Evolutionary conservation across 2,888 invertebrate species (phyloP).

Genomic region (Chloromyia formosa): DNA sequence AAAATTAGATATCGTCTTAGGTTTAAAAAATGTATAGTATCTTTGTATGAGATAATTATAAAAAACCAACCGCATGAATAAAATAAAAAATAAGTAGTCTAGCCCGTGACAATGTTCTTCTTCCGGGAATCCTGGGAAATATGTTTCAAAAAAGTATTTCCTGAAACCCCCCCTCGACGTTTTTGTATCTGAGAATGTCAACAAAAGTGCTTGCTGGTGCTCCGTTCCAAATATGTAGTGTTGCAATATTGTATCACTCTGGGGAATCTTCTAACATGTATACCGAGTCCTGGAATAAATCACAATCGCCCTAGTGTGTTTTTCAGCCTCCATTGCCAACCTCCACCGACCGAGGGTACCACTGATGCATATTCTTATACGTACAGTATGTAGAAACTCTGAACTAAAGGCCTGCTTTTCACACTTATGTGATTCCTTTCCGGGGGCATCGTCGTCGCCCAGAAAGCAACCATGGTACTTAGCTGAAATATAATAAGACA

Average conservation of each 20-base stretch:
- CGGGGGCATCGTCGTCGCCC: conserved; percentile 12
- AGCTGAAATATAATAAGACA: conserved; percentile 59
- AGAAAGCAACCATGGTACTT: conserved; percentile 21
- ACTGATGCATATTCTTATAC: conserved; percentile 34
- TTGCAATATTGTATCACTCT: conserved; percentile 21
- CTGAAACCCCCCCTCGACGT: no score
- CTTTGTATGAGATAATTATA: no score
- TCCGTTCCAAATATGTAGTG: not conserved
- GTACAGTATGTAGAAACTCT: not conserved
- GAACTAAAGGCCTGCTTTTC: conserved; percentile 30
- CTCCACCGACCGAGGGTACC: not conserved
- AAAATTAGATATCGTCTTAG: no score
- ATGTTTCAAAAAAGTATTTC: not conserved
- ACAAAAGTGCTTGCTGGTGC: not conserved
- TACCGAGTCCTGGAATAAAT: conserved; percentile 15
- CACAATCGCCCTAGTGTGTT: conserved; percentile 18
- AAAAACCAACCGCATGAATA: no score
- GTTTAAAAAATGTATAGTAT: no score
- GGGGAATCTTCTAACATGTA: conserved; percentile 21
- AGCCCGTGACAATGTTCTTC: no score
- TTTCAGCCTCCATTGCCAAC: no score
- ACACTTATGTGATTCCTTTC: conserved; percentile 24
- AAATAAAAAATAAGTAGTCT: no score
- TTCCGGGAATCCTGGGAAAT: no score
- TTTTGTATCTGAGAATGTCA: not conserved